Evolutionary conservation across 2,888 invertebrate genomes (phyloP).

Genomic region (Muschampia plurimacula): DNA sequence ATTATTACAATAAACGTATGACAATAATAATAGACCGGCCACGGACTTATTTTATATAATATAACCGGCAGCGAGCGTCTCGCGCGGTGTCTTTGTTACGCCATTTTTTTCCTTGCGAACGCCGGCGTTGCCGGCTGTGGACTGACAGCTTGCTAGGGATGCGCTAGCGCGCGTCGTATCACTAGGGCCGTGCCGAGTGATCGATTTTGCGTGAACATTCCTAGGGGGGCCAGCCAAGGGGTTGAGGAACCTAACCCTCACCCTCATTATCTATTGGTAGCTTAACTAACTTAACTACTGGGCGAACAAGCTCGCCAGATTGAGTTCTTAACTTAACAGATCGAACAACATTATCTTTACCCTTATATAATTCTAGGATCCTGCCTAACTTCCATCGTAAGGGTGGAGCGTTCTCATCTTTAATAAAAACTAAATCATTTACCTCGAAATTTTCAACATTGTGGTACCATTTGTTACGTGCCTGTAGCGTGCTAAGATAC

Average conservation of each 20-base stretch:
- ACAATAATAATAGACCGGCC: too few relatives aligned
- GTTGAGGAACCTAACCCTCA: neutral
- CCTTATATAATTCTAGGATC: slow-evolving; percentile 18
- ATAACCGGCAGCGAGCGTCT: too few relatives aligned
- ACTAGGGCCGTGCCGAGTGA: too few relatives aligned
- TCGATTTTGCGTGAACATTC: too few relatives aligned
- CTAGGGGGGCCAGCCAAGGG: neutral
- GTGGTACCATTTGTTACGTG: slow-evolving; percentile 17
- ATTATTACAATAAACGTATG: too few relatives aligned
- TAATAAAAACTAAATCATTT: slow-evolving; percentile 10
- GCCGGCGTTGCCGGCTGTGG: too few relatives aligned
- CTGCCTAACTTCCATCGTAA: slow-evolving; percentile 25
- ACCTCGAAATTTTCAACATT: slow-evolving; percentile 15
- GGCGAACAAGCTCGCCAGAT: slow-evolving; percentile 18
- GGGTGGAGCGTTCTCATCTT: slow-evolving; percentile 7
- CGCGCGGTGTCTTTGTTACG: too few relatives aligned
- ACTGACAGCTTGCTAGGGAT: too few relatives aligned
- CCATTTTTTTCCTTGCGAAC: too few relatives aligned
- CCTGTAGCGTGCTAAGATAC: slow-evolving; percentile 26
- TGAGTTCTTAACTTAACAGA: slow-evolving; percentile 24
- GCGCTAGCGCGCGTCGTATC: too few relatives aligned
- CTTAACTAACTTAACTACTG: slow-evolving; percentile 13
- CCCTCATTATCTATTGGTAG: neutral
- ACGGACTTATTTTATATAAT: too few relatives aligned
- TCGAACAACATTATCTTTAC: slow-evolving; percentile 9